Conservation (phyloP, 2,888 invertebrate genomes). For the Ischnura elegans region DNA sequence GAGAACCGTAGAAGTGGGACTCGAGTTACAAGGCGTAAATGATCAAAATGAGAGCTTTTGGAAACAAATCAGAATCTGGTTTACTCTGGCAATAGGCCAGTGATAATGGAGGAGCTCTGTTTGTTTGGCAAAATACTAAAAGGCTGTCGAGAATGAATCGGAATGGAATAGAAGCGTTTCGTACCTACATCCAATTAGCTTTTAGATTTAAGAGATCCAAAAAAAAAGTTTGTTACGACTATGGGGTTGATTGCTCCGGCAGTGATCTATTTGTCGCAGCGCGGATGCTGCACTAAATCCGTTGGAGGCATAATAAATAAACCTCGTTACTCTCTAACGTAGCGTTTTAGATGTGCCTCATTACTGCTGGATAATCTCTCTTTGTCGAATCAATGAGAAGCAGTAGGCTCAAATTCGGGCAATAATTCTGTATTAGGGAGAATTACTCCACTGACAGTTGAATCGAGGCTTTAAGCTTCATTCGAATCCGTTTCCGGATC, state of each 20-base stretch:
- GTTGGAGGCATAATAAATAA: neutral
- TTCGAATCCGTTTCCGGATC: neutral
- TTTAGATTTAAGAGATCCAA: neutral
- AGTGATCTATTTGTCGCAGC: neutral
- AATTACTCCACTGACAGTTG: neutral
- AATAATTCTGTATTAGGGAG: neutral
- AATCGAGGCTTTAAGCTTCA: neutral
- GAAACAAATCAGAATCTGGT: neutral
- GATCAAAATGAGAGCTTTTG: neutral
- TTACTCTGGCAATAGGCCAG: neutral
- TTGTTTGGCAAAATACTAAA: neutral
- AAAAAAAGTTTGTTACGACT: neutral
- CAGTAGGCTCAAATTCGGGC: neutral
- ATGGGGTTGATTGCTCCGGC: neutral
- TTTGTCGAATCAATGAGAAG: neutral
- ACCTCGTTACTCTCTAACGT: neutral
- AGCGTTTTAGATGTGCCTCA: neutral
- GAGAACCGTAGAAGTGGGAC: neutral
- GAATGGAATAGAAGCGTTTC: neutral
- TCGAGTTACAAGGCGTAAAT: neutral
- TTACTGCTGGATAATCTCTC: neutral
- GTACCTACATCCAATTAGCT: neutral
- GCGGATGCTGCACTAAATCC: neutral
- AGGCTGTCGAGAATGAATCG: neutral
- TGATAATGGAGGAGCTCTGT: neutral